Evolutionary conservation across 2,113 vertebrate genomes (phyloP).

Genomic region (Strix aluco): DNA sequence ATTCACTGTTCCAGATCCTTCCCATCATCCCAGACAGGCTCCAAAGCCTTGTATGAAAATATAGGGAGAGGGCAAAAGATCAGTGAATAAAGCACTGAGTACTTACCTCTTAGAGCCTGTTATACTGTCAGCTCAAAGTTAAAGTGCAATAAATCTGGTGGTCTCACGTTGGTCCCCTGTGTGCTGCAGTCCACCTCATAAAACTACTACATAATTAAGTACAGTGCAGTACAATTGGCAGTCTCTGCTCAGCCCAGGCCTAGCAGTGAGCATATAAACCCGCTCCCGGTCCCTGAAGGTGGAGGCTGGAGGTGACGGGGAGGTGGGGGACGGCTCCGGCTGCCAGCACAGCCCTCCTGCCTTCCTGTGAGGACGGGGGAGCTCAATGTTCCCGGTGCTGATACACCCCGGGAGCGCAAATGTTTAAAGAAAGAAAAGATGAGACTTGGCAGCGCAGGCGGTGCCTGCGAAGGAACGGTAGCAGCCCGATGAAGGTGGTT

Average conservation of each 20-base stretch:
- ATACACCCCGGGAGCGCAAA: accelerated
- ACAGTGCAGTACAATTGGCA: constrained; percentile 60
- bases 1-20: neutral
- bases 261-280: constrained; percentile 18
- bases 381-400: accelerated
- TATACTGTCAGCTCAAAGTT: constrained; percentile 71
- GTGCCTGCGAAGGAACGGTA: neutral
- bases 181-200: constrained; percentile 75
- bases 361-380: neutral
- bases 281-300: neutral
- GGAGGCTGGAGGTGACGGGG: constrained; percentile 13
- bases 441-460: neutral
- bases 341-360: neutral
- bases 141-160: constrained; percentile 73
- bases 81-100: constrained; percentile 54
- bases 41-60: neutral
- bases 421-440: neutral
- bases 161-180: constrained; percentile 60
- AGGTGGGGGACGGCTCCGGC: neutral
- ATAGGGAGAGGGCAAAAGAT: constrained; percentile 50
- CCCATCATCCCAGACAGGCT: neutral
- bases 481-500: neutral
- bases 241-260: constrained; percentile 60
- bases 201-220: constrained; percentile 80
- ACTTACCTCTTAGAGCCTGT: constrained; percentile 68